Conservation (phyloP, 35 echinoderm and acorn worm genomes). For the Ophiothrix spiculata region DNA sequence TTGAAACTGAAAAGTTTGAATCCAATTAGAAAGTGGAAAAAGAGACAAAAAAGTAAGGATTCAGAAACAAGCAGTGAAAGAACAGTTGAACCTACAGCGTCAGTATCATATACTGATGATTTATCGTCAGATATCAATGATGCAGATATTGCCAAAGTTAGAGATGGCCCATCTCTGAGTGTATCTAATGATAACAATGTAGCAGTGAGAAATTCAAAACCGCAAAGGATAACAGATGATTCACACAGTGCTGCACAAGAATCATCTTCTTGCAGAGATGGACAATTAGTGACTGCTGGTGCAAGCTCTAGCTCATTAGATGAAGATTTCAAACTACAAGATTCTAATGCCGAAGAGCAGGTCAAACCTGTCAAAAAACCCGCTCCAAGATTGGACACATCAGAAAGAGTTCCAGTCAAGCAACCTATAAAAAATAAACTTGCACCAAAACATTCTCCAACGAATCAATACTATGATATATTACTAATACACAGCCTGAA, state of each 20-base stretch:
- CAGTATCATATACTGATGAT: too few relatives aligned
- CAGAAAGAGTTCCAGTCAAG: not conserved
- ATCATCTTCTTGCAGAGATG: not conserved
- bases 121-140: not conserved
- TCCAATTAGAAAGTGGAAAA: too few relatives aligned
- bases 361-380: not conserved
- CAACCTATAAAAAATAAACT: not conserved
- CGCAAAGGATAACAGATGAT: not conserved
- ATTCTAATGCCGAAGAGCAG: not conserved
- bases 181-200: not conserved
- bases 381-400: slow-evolving; percentile 1
- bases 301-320: not conserved
- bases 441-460: not conserved
- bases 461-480: not conserved
- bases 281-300: not conserved
- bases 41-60: too few relatives aligned
- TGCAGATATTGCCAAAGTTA: not conserved
- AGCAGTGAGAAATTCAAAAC: too few relatives aligned
- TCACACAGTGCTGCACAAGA: not conserved
- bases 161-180: not conserved
- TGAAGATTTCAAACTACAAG: too few relatives aligned
- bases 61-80: not conserved
- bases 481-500: not conserved
- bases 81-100: not conserved
- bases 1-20: too few relatives aligned